Base-by-base conservation (phyloP, 1,140 invertebrate species). In the Orius insidiosus region DNA sequence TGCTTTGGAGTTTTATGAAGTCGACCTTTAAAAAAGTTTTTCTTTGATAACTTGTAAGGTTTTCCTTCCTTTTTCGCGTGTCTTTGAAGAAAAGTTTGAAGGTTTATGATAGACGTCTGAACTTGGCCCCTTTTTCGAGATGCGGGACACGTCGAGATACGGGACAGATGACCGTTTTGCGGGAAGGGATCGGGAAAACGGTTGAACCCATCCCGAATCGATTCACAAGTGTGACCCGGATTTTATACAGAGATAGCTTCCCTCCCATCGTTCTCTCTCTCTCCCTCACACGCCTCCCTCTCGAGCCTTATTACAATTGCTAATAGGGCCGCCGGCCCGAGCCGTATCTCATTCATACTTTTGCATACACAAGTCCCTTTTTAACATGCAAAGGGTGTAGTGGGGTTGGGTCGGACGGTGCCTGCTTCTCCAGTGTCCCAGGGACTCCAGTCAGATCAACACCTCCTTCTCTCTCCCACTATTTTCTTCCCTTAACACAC, bases 381-480 rank as follows among this genome's bases (percentile, higher is more conserved):
- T 56, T 56, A 56, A 56, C 55, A 56, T 56, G 55, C 55, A 55
- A 56, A 56, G 52, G 49, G 49, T 50, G 55, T 56, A 49, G 41
- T 46, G 10, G 48, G 43, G 43, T 32, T 18, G 16, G 38, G 45
- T 15, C 42, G 35, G 49, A 18, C 33, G 40, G 41, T 37, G 38
- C 41, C 39, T 42, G 40, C 36, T 32, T 32, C 33, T 40, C 18
- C 47, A 48, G 47, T 48, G 47, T 48, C 47, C 47, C 40, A 48
- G 39, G 24, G 41, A 40, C 47, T 48, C 41, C 41, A 32, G 42
- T 18, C 37, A 40, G 47, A 48, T 48, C 30, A 48, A 40, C 41
- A 43, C 41, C 41, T 43, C 35, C 35, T 36, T 36, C 35, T 36
- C 41, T 31, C 24, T 31, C 24, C 24, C 24, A 24, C 24, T 24